phyloP scores from a whole-genome alignment of 2,113 vertebrate species.

The Macquaria australasica region DNA sequence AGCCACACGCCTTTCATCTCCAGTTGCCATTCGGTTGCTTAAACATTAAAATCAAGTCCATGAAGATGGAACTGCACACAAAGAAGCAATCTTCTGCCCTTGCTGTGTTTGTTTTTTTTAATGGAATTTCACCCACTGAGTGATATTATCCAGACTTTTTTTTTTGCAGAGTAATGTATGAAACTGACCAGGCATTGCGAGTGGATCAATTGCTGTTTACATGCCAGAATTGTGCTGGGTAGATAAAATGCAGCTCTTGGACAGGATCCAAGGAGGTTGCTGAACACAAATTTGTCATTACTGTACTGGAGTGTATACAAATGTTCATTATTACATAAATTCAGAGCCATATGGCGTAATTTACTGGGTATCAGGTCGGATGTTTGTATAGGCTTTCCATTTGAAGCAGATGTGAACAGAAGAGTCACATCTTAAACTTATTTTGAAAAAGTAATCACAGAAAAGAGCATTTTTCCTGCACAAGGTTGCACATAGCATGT shows the following conservation, averaged over 20 bases:
- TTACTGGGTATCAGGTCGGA: not conserved
- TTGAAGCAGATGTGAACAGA: slow-evolving; percentile 14
- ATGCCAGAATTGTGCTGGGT: slow-evolving; percentile 46
- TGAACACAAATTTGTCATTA: slow-evolving; percentile 47
- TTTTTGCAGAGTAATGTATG: slow-evolving; percentile 58
- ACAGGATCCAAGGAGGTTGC: slow-evolving; percentile 36
- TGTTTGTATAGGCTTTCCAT: slow-evolving; percentile 14
- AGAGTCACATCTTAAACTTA: slow-evolving; percentile 5
- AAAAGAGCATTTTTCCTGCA: not conserved
- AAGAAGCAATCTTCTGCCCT: slow-evolving; percentile 28
- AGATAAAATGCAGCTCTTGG: slow-evolving; percentile 62
- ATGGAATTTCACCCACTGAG: slow-evolving; percentile 45
- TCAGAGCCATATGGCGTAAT: slow-evolving; percentile 39
- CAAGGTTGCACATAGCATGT: not conserved
- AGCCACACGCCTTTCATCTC: slow-evolving; percentile 27
- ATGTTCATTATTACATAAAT: slow-evolving; percentile 55
- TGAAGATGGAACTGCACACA: slow-evolving; percentile 26
- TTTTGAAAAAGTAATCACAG: slow-evolving; percentile 6
- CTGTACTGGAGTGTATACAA: slow-evolving; percentile 36
- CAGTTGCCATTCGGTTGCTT: slow-evolving; percentile 33
- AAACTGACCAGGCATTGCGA: slow-evolving; percentile 48
- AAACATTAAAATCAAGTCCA: slow-evolving; percentile 25
- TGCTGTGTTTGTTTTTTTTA: slow-evolving; percentile 46
- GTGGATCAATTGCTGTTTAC: slow-evolving; percentile 55
- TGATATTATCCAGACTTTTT: slow-evolving; percentile 47